Conservation (phyloP, 2,797 vertebrate species). For the Moxostoma hubbsi region DNA sequence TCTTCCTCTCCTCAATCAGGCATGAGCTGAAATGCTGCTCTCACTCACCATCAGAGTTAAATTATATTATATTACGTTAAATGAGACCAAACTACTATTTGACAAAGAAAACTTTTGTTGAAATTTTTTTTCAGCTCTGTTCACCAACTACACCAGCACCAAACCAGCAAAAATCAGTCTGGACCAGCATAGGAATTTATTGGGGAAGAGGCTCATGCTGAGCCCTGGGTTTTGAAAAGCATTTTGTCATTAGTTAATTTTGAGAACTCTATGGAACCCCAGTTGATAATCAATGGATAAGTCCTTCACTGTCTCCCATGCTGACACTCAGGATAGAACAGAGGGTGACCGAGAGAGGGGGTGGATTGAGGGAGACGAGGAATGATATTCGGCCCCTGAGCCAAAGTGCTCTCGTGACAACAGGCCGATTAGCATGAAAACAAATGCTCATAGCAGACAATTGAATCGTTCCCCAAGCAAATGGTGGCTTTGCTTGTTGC, state of each 20-base stretch:
- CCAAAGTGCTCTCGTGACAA: slow-evolving; percentile 60
- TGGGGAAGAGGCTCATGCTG: slow-evolving; percentile 12
- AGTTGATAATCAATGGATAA: slow-evolving; percentile 37
- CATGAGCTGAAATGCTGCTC: too few species aligned
- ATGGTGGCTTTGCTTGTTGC: slow-evolving; percentile 63
- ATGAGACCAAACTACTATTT: too few species aligned
- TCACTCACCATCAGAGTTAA: too few species aligned
- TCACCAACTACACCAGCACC: too few species aligned
- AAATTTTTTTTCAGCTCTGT: too few species aligned
- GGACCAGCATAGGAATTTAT: too few species aligned
- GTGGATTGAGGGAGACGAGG: slow-evolving; percentile 33
- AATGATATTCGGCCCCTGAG: slow-evolving; percentile 54
- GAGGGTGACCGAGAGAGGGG: neutral
- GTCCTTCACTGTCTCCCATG: slow-evolving; percentile 28
- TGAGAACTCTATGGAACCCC: slow-evolving; percentile 32
- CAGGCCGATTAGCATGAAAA: slow-evolving; percentile 59
- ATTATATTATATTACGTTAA: too few species aligned
- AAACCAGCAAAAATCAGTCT: too few species aligned
- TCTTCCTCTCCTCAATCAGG: too few species aligned
- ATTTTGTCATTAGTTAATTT: slow-evolving; percentile 50
- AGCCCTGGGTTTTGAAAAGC: slow-evolving; percentile 44
- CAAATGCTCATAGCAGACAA: slow-evolving; percentile 59
- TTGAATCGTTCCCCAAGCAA: slow-evolving; percentile 63
- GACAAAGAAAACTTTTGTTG: too few species aligned
- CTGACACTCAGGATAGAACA: slow-evolving; percentile 34